phyloP scores from a whole-genome alignment of 2,888 invertebrate species.

The Vanessa cardui region DNA sequence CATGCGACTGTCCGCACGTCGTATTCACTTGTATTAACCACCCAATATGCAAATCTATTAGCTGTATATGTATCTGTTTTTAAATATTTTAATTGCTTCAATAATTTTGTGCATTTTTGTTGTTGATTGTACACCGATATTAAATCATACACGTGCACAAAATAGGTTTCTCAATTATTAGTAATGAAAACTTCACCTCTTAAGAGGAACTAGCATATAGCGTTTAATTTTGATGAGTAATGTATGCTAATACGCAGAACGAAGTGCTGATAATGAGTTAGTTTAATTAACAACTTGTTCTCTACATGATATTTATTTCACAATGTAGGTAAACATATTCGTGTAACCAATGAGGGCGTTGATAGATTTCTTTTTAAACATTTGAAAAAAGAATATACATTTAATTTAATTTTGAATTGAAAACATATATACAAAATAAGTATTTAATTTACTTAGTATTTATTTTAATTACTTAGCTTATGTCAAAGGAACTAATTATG shows the following conservation, averaged over 20 bases:
- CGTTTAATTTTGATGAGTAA: constrained; percentile 16
- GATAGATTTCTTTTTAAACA: background rate
- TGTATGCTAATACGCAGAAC: constrained; percentile 20
- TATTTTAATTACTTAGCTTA: too few relatives aligned
- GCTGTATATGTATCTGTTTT: background rate
- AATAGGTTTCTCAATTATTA: constrained; percentile 1
- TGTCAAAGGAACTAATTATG: too few relatives aligned
- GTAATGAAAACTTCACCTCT: constrained; percentile 11
- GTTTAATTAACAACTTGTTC: constrained; percentile 19
- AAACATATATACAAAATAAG: too few relatives aligned
- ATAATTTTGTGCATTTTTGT: background rate
- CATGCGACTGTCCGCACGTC: constrained; percentile 4
- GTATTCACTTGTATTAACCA: constrained; percentile 5
- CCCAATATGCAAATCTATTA: background rate
- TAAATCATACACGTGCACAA: constrained; percentile 7
- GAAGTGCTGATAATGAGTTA: constrained; percentile 21
- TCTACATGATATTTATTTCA: constrained; percentile 20
- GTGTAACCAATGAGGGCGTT: background rate
- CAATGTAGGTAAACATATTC: background rate
- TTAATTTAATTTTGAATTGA: too few relatives aligned
- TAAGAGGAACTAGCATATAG: constrained; percentile 13
- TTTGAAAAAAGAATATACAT: background rate
- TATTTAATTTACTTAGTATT: too few relatives aligned
- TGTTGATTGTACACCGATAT: background rate
- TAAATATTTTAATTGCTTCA: background rate